Conservation (phyloP, 2,113 vertebrate genomes). For the Strix uralensis region DNA sequence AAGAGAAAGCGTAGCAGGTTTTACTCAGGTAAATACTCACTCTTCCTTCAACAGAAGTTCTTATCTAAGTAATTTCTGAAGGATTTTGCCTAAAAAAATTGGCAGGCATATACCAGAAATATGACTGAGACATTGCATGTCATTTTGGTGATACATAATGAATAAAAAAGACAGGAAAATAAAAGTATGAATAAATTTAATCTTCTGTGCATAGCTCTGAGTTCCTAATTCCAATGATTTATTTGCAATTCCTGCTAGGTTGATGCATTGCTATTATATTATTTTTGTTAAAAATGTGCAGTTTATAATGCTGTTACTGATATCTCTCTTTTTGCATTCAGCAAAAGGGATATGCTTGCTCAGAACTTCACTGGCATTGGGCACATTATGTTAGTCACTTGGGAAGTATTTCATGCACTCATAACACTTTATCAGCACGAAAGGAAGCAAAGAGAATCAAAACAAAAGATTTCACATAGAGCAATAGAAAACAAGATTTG, state of each 20-base stretch:
- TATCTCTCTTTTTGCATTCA: background rate
- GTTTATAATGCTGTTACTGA: background rate
- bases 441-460: constrained; percentile 32
- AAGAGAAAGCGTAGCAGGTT: background rate
- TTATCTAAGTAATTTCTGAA: background rate
- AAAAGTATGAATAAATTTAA: background rate
- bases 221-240: background rate
- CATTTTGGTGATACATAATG: background rate
- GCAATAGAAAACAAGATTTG: constrained; percentile 2
- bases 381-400: constrained; percentile 2
- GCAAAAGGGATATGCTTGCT: background rate
- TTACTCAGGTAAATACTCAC: background rate
- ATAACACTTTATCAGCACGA: constrained; percentile 13
- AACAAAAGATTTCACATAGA: constrained; percentile 37
- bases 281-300: background rate
- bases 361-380: background rate
- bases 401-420: constrained; percentile 34
- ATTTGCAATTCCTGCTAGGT: background rate
- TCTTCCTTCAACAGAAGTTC: background rate
- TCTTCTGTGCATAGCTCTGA: background rate
- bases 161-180: background rate
- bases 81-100: background rate
- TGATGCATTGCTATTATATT: background rate
- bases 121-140: background rate
- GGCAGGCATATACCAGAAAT: background rate